phyloP scores from a whole-genome alignment of 2,797 vertebrate genomes.

The Gila robusta region DNA sequence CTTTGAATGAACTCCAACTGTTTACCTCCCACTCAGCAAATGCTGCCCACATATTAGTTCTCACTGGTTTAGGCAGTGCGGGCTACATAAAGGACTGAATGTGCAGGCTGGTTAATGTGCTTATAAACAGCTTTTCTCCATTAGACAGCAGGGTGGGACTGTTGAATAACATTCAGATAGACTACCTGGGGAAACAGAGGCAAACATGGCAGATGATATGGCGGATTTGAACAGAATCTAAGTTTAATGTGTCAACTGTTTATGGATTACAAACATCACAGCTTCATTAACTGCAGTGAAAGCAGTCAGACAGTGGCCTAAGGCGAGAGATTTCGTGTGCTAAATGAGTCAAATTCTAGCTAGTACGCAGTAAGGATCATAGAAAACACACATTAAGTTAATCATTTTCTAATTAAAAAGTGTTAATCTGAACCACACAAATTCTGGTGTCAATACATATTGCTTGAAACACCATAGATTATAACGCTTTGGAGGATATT shows the following conservation, averaged over 20 bases:
- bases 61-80: conserved; percentile 40
- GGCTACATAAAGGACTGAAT: conserved; percentile 51
- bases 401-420: conserved; percentile 30
- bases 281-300: conserved; percentile 60
- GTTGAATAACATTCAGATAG: conserved; percentile 51
- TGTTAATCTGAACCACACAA: background rate
- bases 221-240: conserved; percentile 24
- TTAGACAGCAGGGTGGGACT: conserved; percentile 57
- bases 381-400: conserved; percentile 9
- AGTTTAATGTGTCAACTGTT: conserved; percentile 36
- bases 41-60: conserved; percentile 52
- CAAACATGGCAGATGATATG: conserved; percentile 23
- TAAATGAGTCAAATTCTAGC: conserved; percentile 50
- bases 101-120: conserved; percentile 58
- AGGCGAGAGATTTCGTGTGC: conserved; percentile 63
- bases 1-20: conserved; percentile 63
- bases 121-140: conserved; percentile 59
- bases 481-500: background rate
- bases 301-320: conserved; percentile 64
- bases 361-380: background rate
- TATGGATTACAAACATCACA: conserved; percentile 54
- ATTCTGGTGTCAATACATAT: background rate
- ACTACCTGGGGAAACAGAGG: conserved; percentile 56
- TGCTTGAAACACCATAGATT: background rate
- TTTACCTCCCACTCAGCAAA: conserved; percentile 59